Evolutionary conservation across 2,113 vertebrate species (phyloP).

Genomic region (Glareola pratincola): DNA sequence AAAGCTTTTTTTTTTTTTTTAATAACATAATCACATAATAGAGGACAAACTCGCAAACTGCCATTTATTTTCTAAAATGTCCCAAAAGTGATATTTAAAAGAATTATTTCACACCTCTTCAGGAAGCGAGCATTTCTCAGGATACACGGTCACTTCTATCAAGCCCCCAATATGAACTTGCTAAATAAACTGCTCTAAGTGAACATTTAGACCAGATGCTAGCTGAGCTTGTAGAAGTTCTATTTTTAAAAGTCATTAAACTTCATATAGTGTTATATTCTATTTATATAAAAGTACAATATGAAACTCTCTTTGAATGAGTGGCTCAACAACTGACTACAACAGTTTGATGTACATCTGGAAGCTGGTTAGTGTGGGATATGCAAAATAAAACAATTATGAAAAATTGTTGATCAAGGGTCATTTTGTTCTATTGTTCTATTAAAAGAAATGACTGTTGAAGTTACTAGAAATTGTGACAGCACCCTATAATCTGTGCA

Average conservation of each 20-base stretch:
- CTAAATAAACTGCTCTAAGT: neutral
- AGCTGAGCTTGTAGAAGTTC: neutral
- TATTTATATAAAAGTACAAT: neutral
- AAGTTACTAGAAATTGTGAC: neutral
- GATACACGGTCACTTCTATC: neutral
- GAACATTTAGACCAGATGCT: neutral
- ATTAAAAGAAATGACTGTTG: neutral
- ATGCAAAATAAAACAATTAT: neutral
- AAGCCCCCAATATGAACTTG: neutral
- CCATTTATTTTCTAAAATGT: neutral
- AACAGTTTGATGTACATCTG: neutral
- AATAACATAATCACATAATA: neutral
- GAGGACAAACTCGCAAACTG: neutral
- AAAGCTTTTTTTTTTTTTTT: neutral
- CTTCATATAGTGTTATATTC: neutral
- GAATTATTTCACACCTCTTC: neutral
- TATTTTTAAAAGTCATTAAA: neutral
- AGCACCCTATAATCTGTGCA: neutral
- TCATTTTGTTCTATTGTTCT: neutral
- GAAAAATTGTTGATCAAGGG: neutral
- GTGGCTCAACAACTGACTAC: neutral
- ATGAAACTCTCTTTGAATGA: neutral
- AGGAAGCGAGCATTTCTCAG: neutral
- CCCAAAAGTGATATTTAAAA: neutral
- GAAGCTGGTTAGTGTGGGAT: neutral